Base-by-base conservation (phyloP, 2,797 vertebrate species). In the Cuniculus paca region DNA sequence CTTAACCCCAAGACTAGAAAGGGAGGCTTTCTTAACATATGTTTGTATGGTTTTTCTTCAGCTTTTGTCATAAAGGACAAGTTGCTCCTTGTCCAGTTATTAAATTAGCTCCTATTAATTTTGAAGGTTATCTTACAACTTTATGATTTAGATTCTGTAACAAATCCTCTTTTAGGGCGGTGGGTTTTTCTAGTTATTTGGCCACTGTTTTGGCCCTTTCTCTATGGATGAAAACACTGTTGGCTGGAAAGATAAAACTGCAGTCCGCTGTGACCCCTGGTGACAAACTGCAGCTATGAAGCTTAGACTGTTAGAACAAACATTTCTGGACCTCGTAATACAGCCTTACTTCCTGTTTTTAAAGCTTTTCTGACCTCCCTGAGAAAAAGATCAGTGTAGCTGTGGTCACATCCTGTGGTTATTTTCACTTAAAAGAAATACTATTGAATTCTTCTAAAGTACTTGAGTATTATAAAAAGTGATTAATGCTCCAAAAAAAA, bases 301-400 rank as follows among this genome's bases (percentile, higher is more conserved):
- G 77, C 87, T 80, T 84, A 90, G 68, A 58, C 92, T 97, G 85
- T 85, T 98, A 97, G 88, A 95, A 84, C 81, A 97, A 97, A 95
- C 60, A 80, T 95, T 97, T 97, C 95, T 98, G 95, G 96, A 95
- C 95, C 96, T 97, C 97, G 82, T 91, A 95, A 95, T 82, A 97
- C 88, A 95, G 97, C 96, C 97, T 98, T 99, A 96, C 97, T 98
- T 99, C 97, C 98, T 98, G 97, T 97, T 98, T 98, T 98, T 80
- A 97, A 96, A 97, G 97, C 95, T 98, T 98, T 97, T 98, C 98
- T 98, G 94, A 93, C 90, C 28, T 94, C 98, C 98, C 97, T 97
- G 96, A 97, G 97, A 97, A 96, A 97, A 92, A 97, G 98, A 97
- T 97, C 96, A 91, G 70, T 97, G 92, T 93, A 97, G 96, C 97